Percentiles rank a stretch among this genome's conserved stretches.
phyloP scores from a whole-genome alignment of 2,113 vertebrate species.

The Aramus guarauna region DNA sequence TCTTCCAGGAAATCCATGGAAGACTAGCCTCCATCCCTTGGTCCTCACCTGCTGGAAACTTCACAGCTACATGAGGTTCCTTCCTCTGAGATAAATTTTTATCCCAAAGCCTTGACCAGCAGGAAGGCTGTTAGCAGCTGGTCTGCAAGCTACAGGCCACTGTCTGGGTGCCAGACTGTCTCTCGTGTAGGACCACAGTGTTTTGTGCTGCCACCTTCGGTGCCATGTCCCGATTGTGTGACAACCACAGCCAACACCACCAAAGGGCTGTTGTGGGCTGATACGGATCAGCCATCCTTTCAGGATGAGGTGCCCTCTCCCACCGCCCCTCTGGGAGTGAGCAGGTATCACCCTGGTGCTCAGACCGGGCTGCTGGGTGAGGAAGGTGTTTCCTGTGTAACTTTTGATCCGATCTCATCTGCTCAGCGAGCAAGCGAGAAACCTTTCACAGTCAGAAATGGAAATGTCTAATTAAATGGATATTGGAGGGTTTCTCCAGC shows the following conservation, averaged over 20 bases:
- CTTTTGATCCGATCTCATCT: no score
- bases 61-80: background rate
- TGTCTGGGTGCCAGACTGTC: no score
- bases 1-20: background rate
- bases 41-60: background rate
- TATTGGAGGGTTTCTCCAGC: background rate
- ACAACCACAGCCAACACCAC: background rate
- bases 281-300: fast-evolving
- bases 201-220: background rate
- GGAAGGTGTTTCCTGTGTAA: background rate
- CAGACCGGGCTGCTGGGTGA: background rate
- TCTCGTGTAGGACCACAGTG: background rate
- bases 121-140: background rate
- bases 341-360: background rate
- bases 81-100: background rate
- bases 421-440: background rate
- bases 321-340: background rate
- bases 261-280: background rate
- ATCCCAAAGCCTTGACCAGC: background rate
- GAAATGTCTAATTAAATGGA: no score
- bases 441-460: background rate
- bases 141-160: no score
- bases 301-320: background rate
- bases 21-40: background rate
- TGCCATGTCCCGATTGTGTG: background rate